A percentile compares a stretch with the other conserved stretches of the same genome.
Evolutionary conservation across 53 echinoderm and acorn worm genomes (phyloP).

Genomic region (Echinarachnius parma): DNA sequence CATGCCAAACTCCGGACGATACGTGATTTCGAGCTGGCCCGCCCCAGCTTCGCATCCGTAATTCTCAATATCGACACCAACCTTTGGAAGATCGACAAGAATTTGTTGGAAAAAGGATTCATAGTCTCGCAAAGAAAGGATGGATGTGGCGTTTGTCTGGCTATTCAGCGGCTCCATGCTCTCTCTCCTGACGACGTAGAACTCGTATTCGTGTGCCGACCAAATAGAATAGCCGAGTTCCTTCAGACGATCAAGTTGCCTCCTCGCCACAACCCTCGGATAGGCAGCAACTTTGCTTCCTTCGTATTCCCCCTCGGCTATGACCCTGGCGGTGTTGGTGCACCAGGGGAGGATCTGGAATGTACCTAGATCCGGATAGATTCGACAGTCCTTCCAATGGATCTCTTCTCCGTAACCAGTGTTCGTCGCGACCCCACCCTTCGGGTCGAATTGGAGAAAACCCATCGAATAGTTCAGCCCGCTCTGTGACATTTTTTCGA

Average conservation of each 20-base stretch:
- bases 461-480: constrained; percentile 53
- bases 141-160: constrained; percentile 39
- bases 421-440: constrained; percentile 32
- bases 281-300: constrained; percentile 49
- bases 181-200: constrained; percentile 68
- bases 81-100: constrained; percentile 23
- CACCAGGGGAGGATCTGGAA: constrained; percentile 76
- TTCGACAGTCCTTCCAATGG: constrained; percentile 33
- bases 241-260: constrained; percentile 62
- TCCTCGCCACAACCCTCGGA: constrained; percentile 73
- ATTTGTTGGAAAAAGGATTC: constrained; percentile 19
- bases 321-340: constrained; percentile 67
- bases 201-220: constrained; percentile 87
- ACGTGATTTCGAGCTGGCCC: constrained; percentile 61
- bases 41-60: constrained; percentile 46
- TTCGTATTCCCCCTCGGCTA: constrained; percentile 53
- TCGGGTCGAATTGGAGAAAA: constrained; percentile 45
- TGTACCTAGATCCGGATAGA: constrained; percentile 50
- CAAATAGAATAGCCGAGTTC: constrained; percentile 66
- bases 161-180: constrained; percentile 48
- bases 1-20: constrained; percentile 31
- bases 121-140: constrained; percentile 16
- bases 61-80: constrained; percentile 62
- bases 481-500: constrained; percentile 25
- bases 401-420: constrained; percentile 50